phyloP scores from a whole-genome alignment of 2,888 invertebrate genomes.

The Caenorhabditis auriculariae region DNA sequence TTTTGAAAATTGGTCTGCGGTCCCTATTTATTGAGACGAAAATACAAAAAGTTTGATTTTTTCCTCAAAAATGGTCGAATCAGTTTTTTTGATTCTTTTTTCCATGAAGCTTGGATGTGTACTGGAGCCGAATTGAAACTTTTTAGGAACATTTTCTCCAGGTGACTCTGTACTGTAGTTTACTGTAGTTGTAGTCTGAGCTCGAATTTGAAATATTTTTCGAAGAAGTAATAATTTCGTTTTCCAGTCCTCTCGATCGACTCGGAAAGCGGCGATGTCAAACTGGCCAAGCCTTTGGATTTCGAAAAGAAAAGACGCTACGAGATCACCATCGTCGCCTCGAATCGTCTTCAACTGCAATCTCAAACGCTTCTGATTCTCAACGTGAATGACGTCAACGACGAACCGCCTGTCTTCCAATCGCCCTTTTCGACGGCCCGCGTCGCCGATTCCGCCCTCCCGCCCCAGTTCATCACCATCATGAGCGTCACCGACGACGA shows the following conservation, averaged over 20 bases:
- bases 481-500: slow-evolving; percentile 48
- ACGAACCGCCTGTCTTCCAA: slow-evolving; percentile 43
- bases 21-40: no score
- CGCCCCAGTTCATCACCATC: slow-evolving; percentile 46
- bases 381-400: slow-evolving; percentile 50
- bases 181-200: no score
- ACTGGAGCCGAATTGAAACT: no score
- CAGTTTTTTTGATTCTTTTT: no score
- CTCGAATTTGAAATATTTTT: no score
- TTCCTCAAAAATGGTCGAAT: no score
- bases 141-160: no score
- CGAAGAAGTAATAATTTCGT: neutral
- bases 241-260: slow-evolving; percentile 70
- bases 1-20: no score
- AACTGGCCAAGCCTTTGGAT: slow-evolving; percentile 83
- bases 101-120: no score
- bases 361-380: slow-evolving; percentile 72
- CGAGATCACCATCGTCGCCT: slow-evolving; percentile 32
- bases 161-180: no score
- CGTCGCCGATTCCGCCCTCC: slow-evolving; percentile 32
- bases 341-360: slow-evolving; percentile 78
- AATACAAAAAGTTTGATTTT: no score
- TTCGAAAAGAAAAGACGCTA: slow-evolving; percentile 75
- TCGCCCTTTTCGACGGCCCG: slow-evolving; percentile 27
- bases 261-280: slow-evolving; percentile 81